phyloP scores from a whole-genome alignment of 2,113 vertebrate species.

The Passer domesticus region DNA sequence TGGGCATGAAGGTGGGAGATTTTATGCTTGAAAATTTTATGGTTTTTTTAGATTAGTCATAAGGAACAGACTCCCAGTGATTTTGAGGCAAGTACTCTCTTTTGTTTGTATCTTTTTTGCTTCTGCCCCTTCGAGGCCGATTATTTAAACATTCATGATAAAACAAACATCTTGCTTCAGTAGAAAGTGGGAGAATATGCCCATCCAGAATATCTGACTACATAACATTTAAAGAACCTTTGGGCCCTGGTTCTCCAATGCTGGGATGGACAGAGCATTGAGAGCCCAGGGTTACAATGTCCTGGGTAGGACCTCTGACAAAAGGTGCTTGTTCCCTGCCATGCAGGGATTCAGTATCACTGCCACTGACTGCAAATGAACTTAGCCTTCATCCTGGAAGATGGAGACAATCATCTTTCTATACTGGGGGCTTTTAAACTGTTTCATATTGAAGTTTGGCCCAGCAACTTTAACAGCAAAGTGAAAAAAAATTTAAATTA shows the following conservation, averaged over 20 bases:
- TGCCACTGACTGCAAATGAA: background rate
- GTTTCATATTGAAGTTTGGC: background rate
- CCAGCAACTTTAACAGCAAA: background rate
- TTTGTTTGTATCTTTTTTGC: background rate
- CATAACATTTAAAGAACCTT: background rate
- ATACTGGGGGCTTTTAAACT: background rate
- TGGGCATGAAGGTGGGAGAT: background rate
- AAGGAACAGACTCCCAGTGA: background rate
- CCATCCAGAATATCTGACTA: background rate
- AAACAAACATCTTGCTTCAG: background rate
- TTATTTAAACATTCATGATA: background rate
- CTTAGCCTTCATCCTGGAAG: background rate
- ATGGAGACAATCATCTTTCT: background rate
- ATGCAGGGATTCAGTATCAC: rapidly evolving
- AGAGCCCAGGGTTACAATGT: background rate
- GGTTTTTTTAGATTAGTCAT: background rate
- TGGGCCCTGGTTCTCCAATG: background rate
- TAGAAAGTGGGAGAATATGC: background rate
- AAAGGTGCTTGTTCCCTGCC: background rate
- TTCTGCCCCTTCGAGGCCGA: background rate
- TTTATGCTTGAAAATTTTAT: background rate
- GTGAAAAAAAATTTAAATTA: background rate
- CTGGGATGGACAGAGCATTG: background rate
- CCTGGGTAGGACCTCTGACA: background rate
- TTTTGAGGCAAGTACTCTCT: background rate